These are phyloP conservation scores for Aphodius sticticus DNA, from an alignment of 2,888 invertebrate species.

Conservation along the genomic window DNA sequence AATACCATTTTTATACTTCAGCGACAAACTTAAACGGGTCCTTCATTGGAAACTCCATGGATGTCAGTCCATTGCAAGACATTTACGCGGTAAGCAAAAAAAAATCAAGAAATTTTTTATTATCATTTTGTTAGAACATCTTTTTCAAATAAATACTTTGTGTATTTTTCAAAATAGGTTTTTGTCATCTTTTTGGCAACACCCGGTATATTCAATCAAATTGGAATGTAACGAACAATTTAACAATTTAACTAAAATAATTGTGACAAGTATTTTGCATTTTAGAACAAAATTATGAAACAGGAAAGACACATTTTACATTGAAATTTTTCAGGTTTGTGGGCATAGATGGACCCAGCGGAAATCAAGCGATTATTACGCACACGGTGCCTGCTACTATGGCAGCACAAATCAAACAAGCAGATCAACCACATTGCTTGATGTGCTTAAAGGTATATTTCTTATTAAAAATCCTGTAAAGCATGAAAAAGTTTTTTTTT, in stretches of 20 bases:
- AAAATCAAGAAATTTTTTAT: not conserved
- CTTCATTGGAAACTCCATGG: conserved; percentile 59
- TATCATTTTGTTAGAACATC: too few species aligned
- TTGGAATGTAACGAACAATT: too few species aligned
- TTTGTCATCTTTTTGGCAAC: too few species aligned
- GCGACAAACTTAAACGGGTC: conserved; percentile 45
- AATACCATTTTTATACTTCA: not conserved
- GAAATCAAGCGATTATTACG: conserved; percentile 43
- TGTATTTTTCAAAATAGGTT: too few species aligned
- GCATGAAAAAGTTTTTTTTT: not conserved
- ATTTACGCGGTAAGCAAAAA: conserved; percentile 52
- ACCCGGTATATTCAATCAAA: too few species aligned
- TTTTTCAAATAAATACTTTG: too few species aligned
- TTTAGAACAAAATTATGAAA: too few species aligned
- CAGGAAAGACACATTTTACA: conserved; percentile 12
- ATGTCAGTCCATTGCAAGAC: conserved; percentile 50
- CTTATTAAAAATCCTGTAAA: not conserved
- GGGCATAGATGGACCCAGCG: conserved; percentile 56
- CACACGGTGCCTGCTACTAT: conserved; percentile 55
- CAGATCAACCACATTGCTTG: conserved; percentile 12
- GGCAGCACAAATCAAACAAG: conserved; percentile 43
- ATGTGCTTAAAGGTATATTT: too few species aligned
- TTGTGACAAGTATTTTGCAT: too few species aligned
- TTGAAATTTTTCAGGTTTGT: conserved; percentile 54
- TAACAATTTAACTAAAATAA: too few species aligned